These are phyloP conservation scores for Polyommatus iphigenia DNA, from an alignment of 2,888 invertebrate genomes.

Conservation along the genomic window DNA sequence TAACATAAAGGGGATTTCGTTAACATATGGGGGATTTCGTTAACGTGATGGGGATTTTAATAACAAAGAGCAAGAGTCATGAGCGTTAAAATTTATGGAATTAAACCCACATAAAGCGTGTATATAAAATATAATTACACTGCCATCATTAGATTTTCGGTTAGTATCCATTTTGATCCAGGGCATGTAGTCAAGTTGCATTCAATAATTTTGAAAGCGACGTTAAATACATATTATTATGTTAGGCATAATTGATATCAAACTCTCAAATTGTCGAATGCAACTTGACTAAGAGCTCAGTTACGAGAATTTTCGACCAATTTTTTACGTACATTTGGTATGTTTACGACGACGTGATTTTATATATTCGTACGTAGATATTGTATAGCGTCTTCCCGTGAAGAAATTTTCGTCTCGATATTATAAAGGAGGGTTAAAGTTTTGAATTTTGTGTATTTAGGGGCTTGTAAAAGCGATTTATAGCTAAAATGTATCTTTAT, in stretches of 20 bases:
- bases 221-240: not conserved
- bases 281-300: not conserved
- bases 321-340: constrained; percentile 10
- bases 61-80: not conserved
- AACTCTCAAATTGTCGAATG: not conserved
- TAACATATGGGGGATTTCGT: too few relatives aligned
- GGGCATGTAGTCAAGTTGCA: not conserved
- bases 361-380: constrained; percentile 20
- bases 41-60: not conserved
- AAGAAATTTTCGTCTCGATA: not conserved
- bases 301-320: constrained; percentile 21
- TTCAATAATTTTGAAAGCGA: not conserved
- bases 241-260: not conserved
- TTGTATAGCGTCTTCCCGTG: constrained; percentile 16
- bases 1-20: not conserved
- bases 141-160: constrained; percentile 32
- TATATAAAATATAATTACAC: constrained; percentile 32
- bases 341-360: not conserved
- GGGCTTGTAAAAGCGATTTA: not conserved
- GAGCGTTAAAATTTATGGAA: not conserved
- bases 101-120: constrained; percentile 17
- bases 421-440: not conserved
- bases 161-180: constrained; percentile 20
- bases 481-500: not conserved
- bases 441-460: not conserved